Evolutionary conservation across 1,140 invertebrate species (phyloP), one percentile per base, ranked within the genome.

Genomic region (Teleopsis dalmanni): DNA sequence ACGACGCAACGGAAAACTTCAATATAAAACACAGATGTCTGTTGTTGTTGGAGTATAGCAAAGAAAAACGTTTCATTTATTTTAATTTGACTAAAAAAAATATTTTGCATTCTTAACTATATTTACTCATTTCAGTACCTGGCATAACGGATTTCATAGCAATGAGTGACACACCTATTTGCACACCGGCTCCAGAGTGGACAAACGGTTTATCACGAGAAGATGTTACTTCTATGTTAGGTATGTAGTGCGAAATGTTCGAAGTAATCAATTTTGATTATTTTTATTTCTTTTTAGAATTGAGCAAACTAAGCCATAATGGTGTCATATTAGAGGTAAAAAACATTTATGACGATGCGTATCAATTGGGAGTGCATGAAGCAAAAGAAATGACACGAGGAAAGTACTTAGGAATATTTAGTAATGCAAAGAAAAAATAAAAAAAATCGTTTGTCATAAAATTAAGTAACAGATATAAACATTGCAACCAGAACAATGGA

Each of bases 341-440:
- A 69, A 88, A 89, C 61, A 73, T 97, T 18, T 91, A 96, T 66
- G 92, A 96, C 64, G 75, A 89, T 38, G 91, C 93, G 6, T 97
- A 95, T 72, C 89, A 94, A 65, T 73, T 98, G 18, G 93, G 92
- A 7, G 71, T 93, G 11, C 91, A 95, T 65, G 93, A 98, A 78
- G 84, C 91, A 1, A 92, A 93, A 68, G 94, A 97, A 78, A 93
- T 96, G 87, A 95, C 92, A 0, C 76, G 92, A 56, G 93, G 92
- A 29, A 95, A 94, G 75, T 92, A 94, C 71, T 76, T 97, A 34
- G 91, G 93, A 73, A 89, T 96, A 60, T 87, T 87, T 58, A 79
- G 58, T 38, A 57, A 57, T 37, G 31, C 51, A 2, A 52, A 52
- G 27, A 52, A 50, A 36, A 55, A 55, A 36, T 14, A 42, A 10